Evolutionary conservation across 2,797 vertebrate genomes (phyloP).

Genomic region (Sandelia bainsii): DNA sequence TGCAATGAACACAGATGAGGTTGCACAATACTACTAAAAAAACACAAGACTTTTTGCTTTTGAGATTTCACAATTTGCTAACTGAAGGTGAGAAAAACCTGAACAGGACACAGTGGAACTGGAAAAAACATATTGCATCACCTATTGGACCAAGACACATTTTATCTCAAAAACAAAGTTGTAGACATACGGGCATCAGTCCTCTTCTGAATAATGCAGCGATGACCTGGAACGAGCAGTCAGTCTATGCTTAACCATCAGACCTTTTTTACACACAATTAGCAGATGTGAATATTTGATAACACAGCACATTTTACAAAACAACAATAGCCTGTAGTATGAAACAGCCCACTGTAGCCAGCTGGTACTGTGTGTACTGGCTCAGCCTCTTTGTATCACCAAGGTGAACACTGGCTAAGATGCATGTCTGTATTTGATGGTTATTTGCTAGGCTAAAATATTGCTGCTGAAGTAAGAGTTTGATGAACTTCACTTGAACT

Average conservation of each 20-base stretch:
- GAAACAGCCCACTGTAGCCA: constrained; percentile 13
- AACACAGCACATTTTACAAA: neutral
- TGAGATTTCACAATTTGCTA: constrained; percentile 34
- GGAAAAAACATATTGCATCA: constrained; percentile 19
- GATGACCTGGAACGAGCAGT: neutral
- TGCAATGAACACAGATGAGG: neutral
- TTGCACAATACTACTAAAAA: constrained; percentile 8
- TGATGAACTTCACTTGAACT: constrained; percentile 62
- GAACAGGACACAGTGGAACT: constrained; percentile 14
- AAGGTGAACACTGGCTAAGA: constrained; percentile 29
- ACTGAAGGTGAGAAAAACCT: constrained; percentile 24
- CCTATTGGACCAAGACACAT: constrained; percentile 19
- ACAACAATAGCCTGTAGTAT: constrained; percentile 5
- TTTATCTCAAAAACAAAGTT: constrained; percentile 30
- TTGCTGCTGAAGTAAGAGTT: constrained; percentile 38
- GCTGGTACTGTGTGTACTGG: neutral
- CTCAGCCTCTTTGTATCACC: constrained; percentile 18
- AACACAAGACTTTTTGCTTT: constrained; percentile 21
- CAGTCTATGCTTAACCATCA: neutral
- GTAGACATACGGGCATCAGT: constrained; percentile 2
- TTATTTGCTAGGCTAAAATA: constrained; percentile 37
- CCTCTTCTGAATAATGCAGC: constrained; percentile 7
- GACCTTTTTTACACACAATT: neutral
- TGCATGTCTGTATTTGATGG: constrained; percentile 15
- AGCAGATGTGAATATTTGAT: constrained; percentile 34